Evolutionary conservation across 2,113 vertebrate genomes (phyloP), one percentile per base, ranked within the genome.

Genomic region (Bubo scandiacus): DNA sequence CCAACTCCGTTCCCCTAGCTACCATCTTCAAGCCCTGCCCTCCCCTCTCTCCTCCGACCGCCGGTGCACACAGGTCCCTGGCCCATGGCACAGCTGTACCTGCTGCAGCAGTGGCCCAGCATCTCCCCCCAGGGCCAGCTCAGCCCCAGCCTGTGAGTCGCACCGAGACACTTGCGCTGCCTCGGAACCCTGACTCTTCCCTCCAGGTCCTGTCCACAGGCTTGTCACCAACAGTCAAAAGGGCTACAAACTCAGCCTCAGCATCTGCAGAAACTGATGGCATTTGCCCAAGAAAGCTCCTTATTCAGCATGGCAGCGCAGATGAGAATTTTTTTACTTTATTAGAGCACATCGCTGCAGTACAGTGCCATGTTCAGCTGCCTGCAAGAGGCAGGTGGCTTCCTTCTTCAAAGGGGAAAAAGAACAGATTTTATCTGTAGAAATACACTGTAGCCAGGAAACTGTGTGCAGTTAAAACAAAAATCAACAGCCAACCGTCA

Each of bases 301-400:
- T 89, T 79, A 84, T 59, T 59, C 61, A 90, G 81, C 57, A 61
- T 3, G 2, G 68, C 43, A 55, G 55, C 19, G 45, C 1, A 1
- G 57, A 49, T 11, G 22, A 63, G 32, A 2, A 3, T 58, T 74
- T 36, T 77, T 91, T 66, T 32, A 66, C 58, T 91, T 90, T 85
- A 85, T 87, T 87, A 92, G 58, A 89, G 54, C 73, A 82, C 47
- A 92, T 65, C 94, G 59, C 87, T 72, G 71, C 84, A 93, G 52
- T 4, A 72, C 30, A 34, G 40, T 34, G 57, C 52, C 61, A 68
- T 15, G 34, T 75, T 81, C 57, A 63, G 68, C 59, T 57, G 62
- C 62, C 65, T 66, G 47, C 1, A 4, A 91, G 59, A 94, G 38
- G 62, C 78, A 96, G 78, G 65, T 90, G 93, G 73, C 61, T 92